These are phyloP conservation scores for Asarcornis scutulata DNA, from an alignment of 2,113 vertebrate genomes.

Conservation along the genomic window DNA sequence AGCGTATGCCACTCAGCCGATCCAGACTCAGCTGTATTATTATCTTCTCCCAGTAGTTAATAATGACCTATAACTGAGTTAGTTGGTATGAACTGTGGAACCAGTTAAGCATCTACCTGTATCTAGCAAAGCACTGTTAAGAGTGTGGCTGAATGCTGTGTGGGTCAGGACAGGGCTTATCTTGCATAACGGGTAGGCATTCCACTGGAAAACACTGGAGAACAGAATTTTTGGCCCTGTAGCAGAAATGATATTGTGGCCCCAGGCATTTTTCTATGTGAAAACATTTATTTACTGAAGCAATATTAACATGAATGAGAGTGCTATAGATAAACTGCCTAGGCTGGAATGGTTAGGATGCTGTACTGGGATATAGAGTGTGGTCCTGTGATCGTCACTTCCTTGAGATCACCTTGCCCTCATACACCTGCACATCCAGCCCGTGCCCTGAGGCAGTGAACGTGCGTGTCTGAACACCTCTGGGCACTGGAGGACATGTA, in stretches of 20 bases:
- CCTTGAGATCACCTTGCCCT: background rate
- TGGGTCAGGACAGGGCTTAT: background rate
- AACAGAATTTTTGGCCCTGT: background rate
- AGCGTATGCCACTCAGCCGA: too few relatives aligned
- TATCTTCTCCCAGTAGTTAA: background rate
- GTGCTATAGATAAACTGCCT: background rate
- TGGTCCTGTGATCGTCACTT: background rate
- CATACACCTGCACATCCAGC: rapidly evolving
- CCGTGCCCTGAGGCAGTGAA: rapidly evolving
- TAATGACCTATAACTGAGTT: background rate
- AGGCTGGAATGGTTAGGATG: background rate
- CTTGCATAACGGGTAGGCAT: background rate
- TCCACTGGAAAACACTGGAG: background rate
- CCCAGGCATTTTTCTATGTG: background rate
- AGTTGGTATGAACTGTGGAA: background rate
- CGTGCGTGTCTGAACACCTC: background rate
- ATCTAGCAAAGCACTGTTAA: background rate
- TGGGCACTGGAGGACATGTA: background rate
- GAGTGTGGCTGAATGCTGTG: background rate
- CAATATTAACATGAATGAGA: background rate
- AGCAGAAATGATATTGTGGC: background rate
- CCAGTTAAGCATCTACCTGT: background rate
- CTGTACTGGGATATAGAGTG: background rate
- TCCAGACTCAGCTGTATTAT: too few relatives aligned
- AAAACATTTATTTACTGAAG: background rate